Evolutionary conservation across 2,797 vertebrate genomes (phyloP).

Genomic region (Bovichtus variegatus): DNA sequence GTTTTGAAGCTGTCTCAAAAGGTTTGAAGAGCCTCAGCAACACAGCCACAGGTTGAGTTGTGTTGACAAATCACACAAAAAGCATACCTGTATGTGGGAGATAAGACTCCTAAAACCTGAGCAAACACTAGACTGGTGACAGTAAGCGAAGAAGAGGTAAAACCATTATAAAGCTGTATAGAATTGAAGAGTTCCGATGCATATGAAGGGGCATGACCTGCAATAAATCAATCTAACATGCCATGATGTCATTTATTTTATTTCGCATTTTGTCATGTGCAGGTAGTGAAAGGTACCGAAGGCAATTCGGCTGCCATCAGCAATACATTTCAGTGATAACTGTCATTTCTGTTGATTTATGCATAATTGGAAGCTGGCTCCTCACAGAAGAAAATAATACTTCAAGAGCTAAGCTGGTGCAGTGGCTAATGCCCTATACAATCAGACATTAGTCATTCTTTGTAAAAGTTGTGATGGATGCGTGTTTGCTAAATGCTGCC

Average conservation of each 20-base stretch:
- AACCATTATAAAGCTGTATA: conserved; percentile 32
- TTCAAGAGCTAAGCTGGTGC: conserved; percentile 27
- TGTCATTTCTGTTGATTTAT: conserved; percentile 46
- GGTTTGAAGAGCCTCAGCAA: conserved; percentile 52
- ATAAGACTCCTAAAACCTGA: conserved; percentile 70
- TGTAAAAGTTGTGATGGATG: conserved; percentile 66
- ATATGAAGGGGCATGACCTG: conserved; percentile 7
- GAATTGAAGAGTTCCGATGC: conserved; percentile 25
- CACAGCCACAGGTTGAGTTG: conserved; percentile 54
- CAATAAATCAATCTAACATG: conserved; percentile 57
- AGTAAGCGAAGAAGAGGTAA: conserved; percentile 57
- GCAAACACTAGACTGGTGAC: conserved; percentile 53
- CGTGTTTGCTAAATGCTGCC: conserved; percentile 68
- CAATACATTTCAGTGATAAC: conserved; percentile 21
- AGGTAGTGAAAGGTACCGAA: conserved; percentile 19
- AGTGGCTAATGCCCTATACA: conserved; percentile 47
- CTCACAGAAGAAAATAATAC: conserved; percentile 20
- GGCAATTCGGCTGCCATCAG: conserved; percentile 23
- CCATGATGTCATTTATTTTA: conserved; percentile 34
- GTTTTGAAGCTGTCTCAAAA: conserved; percentile 70
- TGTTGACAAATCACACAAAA: conserved; percentile 69
- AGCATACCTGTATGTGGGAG: conserved; percentile 64
- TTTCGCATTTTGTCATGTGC: conserved; percentile 35
- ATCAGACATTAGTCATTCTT: conserved; percentile 63
- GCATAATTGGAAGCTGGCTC: conserved; percentile 26